Base-by-base conservation (phyloP, 2,888 invertebrate genomes). In the Podabrus alpinus region DNA sequence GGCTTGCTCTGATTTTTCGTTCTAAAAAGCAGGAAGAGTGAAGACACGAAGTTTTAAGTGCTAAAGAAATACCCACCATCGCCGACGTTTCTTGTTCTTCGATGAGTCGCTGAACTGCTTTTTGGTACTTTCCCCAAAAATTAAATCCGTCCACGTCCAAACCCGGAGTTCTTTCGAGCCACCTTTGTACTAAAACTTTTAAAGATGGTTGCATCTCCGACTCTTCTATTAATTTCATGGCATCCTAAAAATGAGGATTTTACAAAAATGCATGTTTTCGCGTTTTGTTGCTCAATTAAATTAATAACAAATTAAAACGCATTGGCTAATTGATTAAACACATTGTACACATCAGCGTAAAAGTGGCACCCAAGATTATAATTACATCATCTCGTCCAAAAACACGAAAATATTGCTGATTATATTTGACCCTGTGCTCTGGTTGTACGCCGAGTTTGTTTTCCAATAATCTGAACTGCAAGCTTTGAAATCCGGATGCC, bases 401-500 rank as follows among this genome's bases (percentile, higher is more conserved):
- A 1, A 95, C 97, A 15, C 92, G 91, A 75, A 93, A 91, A 87
- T 99, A 99, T 82, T 94, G 94, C 86, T 97, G 96, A 86, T 97
- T 98, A 88, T 98, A 98, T 84, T 95, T 94, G 0, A 97, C 96
- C 1, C 99, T 92, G 79, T 95, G 91, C 71, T 97, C 96, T 86
- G 94, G 91, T 72, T 92, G 92, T 0, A 95, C 88, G 0, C 95
- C 95, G 78, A 95, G 85, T 88, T 98, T 99, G 86, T 99, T 99
- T 88, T 99, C 99, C 72, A 99, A 88, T 16, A 99, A 89, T 15
- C 99, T 92, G 87, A 99, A 99, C 87, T 99, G 97, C 59, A 98
- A 88, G 83, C 98, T 98, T 86, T 99, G 99, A 86, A 99, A 99
- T 0, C 99, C 99, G 0, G 99, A 99, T 0, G 99, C 98, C 0